These are phyloP conservation scores for Torymus aiolomorphi DNA, from an alignment of 2,888 invertebrate species.

Conservation along the genomic window DNA sequence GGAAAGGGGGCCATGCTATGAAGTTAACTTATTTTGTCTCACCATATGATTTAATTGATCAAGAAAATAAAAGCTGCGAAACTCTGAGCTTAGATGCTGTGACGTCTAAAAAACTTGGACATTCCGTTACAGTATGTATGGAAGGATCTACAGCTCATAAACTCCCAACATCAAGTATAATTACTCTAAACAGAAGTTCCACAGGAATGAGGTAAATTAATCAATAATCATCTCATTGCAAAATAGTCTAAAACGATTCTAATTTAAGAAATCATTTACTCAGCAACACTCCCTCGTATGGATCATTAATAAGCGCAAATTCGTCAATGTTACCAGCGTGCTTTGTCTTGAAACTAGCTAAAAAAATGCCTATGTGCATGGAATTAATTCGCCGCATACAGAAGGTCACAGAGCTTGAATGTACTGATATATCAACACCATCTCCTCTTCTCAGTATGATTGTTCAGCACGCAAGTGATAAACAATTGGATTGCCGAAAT, in stretches of 20 bases:
- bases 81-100: constrained; percentile 87
- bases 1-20: constrained; percentile 87
- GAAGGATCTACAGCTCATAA: constrained; percentile 92
- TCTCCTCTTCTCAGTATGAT: constrained; percentile 87
- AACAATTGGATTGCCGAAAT: constrained; percentile 83
- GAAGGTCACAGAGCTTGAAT: constrained; percentile 79
- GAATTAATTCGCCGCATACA: constrained; percentile 84
- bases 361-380: constrained; percentile 90
- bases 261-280: constrained; percentile 1
- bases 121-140: constrained; percentile 92
- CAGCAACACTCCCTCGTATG: constrained; percentile 85
- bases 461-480: constrained; percentile 86
- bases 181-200: constrained; percentile 82
- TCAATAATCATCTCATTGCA: background rate
- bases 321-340: constrained; percentile 93
- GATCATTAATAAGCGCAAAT: constrained; percentile 87
- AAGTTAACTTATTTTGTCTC: constrained; percentile 95
- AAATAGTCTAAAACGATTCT: background rate
- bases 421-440: constrained; percentile 77
- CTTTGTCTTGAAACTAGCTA: constrained; percentile 89
- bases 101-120: constrained; percentile 84
- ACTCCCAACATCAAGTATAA: constrained; percentile 84
- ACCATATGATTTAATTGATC: constrained; percentile 92
- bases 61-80: constrained; percentile 83
- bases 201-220: constrained; percentile 84